phyloP scores from a whole-genome alignment of 35 echinoderm and acorn worm genomes.

The Eucidaris tribuloides region DNA sequence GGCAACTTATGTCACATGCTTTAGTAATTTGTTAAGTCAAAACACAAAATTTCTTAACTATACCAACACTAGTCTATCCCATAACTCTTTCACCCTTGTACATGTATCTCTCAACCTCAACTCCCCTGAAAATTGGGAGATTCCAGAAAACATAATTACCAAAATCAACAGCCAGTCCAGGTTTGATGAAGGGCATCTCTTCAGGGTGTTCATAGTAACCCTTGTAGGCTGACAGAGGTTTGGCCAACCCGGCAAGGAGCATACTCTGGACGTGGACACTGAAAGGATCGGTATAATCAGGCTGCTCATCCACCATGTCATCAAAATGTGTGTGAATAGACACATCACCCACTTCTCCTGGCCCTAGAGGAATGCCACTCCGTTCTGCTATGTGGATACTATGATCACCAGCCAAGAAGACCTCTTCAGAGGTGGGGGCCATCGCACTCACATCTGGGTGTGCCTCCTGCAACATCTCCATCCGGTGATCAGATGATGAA shows the following conservation, averaged over 20 bases:
- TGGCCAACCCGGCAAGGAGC: constrained; percentile 16
- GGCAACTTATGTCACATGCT: too few relatives aligned
- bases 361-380: not conserved
- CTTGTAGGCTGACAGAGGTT: constrained; percentile 49
- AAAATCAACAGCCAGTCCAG: constrained; percentile 38
- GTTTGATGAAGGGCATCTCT: constrained; percentile 37
- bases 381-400: not conserved
- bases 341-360: not conserved
- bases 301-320: not conserved
- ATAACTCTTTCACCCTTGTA: too few relatives aligned
- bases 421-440: not conserved
- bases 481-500: not conserved
- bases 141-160: too few relatives aligned
- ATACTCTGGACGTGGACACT: constrained; percentile 19
- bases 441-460: not conserved
- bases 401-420: not conserved
- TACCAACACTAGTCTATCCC: too few relatives aligned
- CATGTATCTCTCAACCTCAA: too few relatives aligned
- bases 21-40: too few relatives aligned
- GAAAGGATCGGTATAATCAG: constrained; percentile 42
- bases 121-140: too few relatives aligned
- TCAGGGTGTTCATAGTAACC: constrained; percentile 32
- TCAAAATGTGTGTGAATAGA: not conserved
- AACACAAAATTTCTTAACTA: too few relatives aligned
- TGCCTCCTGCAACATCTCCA: not conserved